A percentile compares a stretch with the other conserved stretches of the same genome.
Conservation (phyloP, 2,888 invertebrate species). For the Andrena fulva region DNA sequence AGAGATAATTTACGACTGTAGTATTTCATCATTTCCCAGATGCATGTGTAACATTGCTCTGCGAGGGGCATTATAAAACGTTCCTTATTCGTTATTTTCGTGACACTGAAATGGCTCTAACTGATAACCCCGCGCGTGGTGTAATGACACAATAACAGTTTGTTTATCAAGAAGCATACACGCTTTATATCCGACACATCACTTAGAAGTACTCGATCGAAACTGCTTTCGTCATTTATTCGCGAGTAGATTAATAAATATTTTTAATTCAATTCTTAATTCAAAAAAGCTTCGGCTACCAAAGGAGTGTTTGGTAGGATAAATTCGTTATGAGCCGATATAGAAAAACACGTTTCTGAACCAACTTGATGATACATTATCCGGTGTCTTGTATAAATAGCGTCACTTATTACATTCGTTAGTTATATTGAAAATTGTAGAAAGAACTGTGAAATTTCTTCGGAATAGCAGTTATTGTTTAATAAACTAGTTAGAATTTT, state of each 20-base stretch:
- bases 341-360: too few relatives aligned
- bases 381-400: too few relatives aligned
- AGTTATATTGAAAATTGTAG: not conserved
- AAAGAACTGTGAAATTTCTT: not conserved
- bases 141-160: slow-evolving; percentile 34
- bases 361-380: too few relatives aligned
- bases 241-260: not conserved
- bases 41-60: slow-evolving; percentile 7
- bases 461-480: too few relatives aligned
- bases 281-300: not conserved
- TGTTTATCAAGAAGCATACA: slow-evolving; percentile 2
- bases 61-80: not conserved
- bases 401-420: too few relatives aligned
- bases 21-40: not conserved
- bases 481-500: not conserved
- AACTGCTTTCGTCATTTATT: not conserved
- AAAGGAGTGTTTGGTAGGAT: too few relatives aligned
- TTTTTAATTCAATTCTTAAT: not conserved
- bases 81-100: slow-evolving; percentile 6
- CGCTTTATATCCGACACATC: not conserved
- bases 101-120: slow-evolving; percentile 40
- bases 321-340: too few relatives aligned
- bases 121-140: slow-evolving; percentile 62
- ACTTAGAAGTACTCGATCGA: not conserved
- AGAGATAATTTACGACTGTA: not conserved